These are phyloP conservation scores for Castor canadensis DNA, from an alignment of 2,113 vertebrate species.

Conservation along the genomic window DNA sequence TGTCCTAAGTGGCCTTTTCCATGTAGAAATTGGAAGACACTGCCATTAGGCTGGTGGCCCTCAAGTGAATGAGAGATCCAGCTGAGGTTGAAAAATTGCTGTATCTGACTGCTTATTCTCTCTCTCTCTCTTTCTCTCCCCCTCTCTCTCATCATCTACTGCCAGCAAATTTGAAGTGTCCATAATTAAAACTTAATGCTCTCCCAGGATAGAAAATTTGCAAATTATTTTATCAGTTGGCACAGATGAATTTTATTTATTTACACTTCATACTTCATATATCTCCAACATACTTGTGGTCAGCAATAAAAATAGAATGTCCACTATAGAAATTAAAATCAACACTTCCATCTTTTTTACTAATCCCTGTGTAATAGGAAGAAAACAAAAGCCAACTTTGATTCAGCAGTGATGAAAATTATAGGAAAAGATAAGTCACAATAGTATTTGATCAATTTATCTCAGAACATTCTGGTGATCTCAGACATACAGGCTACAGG, in stretches of 20 bases:
- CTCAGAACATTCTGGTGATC: neutral
- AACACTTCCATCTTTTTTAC: neutral
- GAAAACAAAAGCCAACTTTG: neutral
- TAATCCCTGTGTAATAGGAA: neutral
- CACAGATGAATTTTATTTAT: neutral
- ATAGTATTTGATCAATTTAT: neutral
- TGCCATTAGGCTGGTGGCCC: neutral
- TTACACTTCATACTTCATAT: neutral
- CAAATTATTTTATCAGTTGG: neutral
- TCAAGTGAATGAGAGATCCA: neutral
- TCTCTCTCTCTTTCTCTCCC: neutral
- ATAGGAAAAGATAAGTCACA: neutral
- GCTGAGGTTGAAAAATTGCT: neutral
- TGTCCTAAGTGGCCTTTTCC: neutral
- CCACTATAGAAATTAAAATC: neutral
- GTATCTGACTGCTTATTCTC: neutral
- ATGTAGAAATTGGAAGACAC: neutral
- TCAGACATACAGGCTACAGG: neutral
- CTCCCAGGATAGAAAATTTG: neutral
- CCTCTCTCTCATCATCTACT: neutral
- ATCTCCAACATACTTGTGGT: neutral
- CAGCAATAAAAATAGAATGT: neutral
- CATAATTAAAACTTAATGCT: neutral
- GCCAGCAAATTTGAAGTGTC: neutral
- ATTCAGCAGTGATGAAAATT: neutral